These are phyloP conservation scores for Saguinus imperator DNA, from an alignment of 2,113 vertebrate species.

Conservation along the genomic window DNA sequence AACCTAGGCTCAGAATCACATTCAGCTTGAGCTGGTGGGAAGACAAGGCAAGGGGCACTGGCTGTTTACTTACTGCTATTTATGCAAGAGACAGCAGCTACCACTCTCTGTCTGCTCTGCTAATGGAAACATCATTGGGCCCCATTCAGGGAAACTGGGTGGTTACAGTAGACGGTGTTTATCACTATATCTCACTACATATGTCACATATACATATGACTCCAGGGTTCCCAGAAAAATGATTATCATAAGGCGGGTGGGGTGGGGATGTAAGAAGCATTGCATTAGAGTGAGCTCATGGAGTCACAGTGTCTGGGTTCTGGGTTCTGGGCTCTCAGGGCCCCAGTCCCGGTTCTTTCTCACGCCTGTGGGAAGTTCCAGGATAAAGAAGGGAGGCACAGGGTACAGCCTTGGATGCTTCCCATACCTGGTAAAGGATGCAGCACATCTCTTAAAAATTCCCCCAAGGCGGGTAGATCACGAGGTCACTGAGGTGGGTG, in stretches of 20 bases:
- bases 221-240: constrained; percentile 27
- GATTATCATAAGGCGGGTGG: constrained; percentile 24
- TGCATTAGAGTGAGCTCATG: constrained; percentile 23
- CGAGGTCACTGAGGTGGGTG: no score
- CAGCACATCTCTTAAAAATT: neutral
- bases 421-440: neutral
- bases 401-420: no score
- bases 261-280: neutral
- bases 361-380: neutral
- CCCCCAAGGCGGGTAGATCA: neutral
- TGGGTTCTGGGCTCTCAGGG: neutral
- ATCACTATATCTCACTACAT: constrained; percentile 16
- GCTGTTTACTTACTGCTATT: neutral
- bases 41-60: neutral
- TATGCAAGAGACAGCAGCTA: neutral
- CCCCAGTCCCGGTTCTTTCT: neutral
- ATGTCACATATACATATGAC: neutral
- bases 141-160: constrained; percentile 12
- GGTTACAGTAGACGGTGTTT: neutral
- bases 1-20: neutral
- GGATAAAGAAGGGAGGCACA: neutral
- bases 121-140: constrained; percentile 55
- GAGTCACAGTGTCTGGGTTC: neutral
- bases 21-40: neutral
- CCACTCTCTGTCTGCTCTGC: neutral